Conservation (phyloP, 37 sponge, comb jelly and placozoan species). For the Hormiphora californensis region DNA sequence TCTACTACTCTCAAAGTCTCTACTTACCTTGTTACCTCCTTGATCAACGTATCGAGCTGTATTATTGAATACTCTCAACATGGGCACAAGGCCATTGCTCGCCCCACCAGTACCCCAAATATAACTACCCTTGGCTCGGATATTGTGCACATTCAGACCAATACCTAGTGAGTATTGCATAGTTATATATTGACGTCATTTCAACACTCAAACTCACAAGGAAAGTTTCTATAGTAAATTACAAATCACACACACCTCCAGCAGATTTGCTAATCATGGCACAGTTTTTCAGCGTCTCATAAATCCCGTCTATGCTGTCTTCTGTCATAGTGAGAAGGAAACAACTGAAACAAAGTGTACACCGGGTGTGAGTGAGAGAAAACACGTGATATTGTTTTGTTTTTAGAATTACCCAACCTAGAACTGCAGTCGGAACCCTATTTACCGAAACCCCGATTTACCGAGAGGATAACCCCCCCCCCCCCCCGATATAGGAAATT, state of each 20-base stretch:
- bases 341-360: constrained; percentile 67
- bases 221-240: background rate
- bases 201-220: background rate
- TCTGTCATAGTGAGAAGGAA: constrained; percentile 96
- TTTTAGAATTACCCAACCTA: no score
- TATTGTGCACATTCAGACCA: constrained; percentile 83
- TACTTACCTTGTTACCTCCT: constrained; percentile 96
- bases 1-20: no score
- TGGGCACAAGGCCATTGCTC: constrained; percentile 95
- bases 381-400: background rate
- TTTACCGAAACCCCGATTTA: no score
- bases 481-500: no score
- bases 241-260: constrained; percentile 59
- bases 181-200: background rate
- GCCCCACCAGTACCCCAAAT: constrained; percentile 97
- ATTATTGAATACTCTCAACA: constrained; percentile 95
- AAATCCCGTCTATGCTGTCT: constrained; percentile 98
- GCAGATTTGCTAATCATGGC: constrained; percentile 97
- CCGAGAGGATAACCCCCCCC: no score
- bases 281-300: constrained; percentile 95
- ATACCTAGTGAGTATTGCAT: constrained; percentile 59
- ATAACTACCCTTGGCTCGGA: constrained; percentile 88
- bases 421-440: no score
- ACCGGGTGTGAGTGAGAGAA: background rate
- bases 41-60: constrained; percentile 99